A percentile compares a stretch with the other conserved stretches of the same genome.
phyloP scores from a whole-genome alignment of 2,888 invertebrate genomes.

The Rotaria socialis region DNA sequence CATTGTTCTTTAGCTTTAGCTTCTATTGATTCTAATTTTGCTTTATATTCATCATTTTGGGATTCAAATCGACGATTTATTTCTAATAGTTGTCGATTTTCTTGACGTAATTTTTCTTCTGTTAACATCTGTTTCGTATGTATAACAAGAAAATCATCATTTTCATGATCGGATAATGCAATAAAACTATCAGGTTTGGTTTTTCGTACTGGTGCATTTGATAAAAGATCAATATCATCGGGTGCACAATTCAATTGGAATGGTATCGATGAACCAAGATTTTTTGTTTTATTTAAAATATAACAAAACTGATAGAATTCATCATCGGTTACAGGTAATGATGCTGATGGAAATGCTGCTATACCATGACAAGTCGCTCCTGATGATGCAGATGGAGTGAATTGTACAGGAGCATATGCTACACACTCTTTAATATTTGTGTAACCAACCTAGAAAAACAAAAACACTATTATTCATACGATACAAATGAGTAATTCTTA shows the following conservation, averaged over 20 bases:
- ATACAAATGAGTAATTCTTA: background rate
- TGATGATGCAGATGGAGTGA: background rate
- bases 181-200: background rate
- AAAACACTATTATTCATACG: background rate
- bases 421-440: constrained; percentile 1
- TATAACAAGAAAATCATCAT: background rate
- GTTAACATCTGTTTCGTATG: background rate
- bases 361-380: background rate
- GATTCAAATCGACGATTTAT: background rate
- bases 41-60: background rate
- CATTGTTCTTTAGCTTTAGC: background rate
- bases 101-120: background rate
- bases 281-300: background rate
- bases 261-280: constrained; percentile 2
- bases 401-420: background rate
- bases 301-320: constrained; percentile 36
- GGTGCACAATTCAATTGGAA: constrained; percentile 30
- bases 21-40: background rate
- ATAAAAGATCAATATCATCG: background rate
- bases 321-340: constrained; percentile 7
- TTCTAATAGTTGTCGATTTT: background rate
- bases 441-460: background rate
- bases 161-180: background rate
- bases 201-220: background rate
- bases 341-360: background rate